Evolutionary conservation across 2,113 vertebrate genomes (phyloP), one percentile per base, ranked within the genome.

Genomic region (Orcinus orca): DNA sequence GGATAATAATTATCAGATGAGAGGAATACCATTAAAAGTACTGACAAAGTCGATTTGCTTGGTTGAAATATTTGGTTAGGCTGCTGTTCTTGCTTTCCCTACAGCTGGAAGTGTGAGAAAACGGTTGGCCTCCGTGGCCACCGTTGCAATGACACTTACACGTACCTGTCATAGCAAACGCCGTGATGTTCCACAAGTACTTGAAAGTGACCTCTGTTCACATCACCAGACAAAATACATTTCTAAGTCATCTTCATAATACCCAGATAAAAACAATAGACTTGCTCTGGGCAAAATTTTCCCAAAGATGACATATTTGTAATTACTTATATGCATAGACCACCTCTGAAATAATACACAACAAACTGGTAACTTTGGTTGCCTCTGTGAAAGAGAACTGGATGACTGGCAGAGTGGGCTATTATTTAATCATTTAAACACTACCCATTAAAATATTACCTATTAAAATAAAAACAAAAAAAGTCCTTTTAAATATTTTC

Each of bases 21-120:
- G 93, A 86, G 89, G 90, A 94, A 85, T 96, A 60, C 44, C 38
- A 73, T 98, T 98, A 92, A 94, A 97, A 83, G 55, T 89, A 81
- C 50, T 20, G 8, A 53, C 89, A 84, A 86, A 14, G 93, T 80
- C 21, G 53, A 65, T 95, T 97, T 74, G 58, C 93, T 89, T 29
- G 63, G 90, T 76, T 95, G 96, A 90, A 71, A 71, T 92, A 31
- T 9, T 91, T 86, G 3, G 2, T 73, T 58, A 91, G 70, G 83
- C 83, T 63, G 63, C 74, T 1, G 8, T 67, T 1, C 4, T 18
- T 11, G 26, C 84, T 95, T 88, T 29, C 63, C 60, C 44, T 50
- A n/a, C 21, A 25, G 21, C 70, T 38, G 53, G 31, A 82, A 81
- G 41, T 62, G 26, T 65, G 80, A 95, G 38, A 58, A 79, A 67